Base-by-base conservation (phyloP, 2,113 vertebrate genomes). In the Apistogramma diplotaenia region DNA sequence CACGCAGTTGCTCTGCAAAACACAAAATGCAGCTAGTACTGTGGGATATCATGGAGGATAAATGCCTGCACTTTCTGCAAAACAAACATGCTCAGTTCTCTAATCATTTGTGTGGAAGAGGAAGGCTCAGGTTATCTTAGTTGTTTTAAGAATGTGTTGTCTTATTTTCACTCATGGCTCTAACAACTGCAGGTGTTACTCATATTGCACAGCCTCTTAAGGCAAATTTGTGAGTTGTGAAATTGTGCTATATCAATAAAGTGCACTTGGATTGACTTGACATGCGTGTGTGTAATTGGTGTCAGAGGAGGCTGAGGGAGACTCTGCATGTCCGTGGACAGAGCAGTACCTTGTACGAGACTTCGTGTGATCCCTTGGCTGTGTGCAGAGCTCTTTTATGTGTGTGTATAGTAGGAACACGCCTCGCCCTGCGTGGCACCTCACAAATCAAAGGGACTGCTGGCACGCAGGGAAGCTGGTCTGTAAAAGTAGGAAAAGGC, bases 361-460 rank as follows among this genome's bases (percentile, higher is more conserved):
- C 76, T 74, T 78, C 82, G 82, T 73, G 83, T 91, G 85, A 77
- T 83, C 65, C 78, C 6, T 18, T 33, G 78, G 60, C 79, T 65
- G 54, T 70, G 49, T 5, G 61, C 87, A 80, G 43, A 59, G 82
- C 75, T 87, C 83, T 91, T 91, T 85, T 78, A 91, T 91, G 86
- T 82, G 71, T 84, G 85, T 90, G 87, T 93, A 46, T 54, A 67
- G 78, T 73, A 86, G 72, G 85, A 89, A 84, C 77, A 92, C 71
- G 79, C 86, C 84, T 84, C 5, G 51, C 84, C 71, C 84, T 73
- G 78, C 76, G 70, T 25, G 81, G 54, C 83, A 83, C 90, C 87
- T 89, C 65, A 85, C 90, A 89, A 89, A 91, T 93, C 90, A 88
- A 90, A 83, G 78, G 78, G 61, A 57, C 31, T 74, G 61, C 75